These are phyloP conservation scores for Ariopsis seemanni DNA, from an alignment of 2,113 vertebrate species.

Conservation along the genomic window DNA sequence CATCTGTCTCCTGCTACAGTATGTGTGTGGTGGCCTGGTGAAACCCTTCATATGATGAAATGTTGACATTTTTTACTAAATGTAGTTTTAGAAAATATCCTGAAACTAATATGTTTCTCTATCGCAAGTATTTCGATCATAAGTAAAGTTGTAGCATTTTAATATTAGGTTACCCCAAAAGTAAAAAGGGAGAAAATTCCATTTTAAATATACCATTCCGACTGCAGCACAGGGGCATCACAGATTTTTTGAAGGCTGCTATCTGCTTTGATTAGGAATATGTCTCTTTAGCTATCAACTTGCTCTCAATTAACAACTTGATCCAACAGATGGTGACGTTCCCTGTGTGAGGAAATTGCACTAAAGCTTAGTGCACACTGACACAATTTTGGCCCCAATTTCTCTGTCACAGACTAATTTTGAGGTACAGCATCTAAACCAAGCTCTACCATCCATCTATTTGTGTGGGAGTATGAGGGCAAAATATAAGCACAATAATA, in stretches of 20 bases:
- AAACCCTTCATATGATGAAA: neutral
- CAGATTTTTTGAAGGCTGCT: neutral
- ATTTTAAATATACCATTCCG: neutral
- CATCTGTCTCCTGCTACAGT: conserved; percentile 57
- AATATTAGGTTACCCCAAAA: neutral
- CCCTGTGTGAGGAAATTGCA: neutral
- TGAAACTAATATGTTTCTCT: neutral
- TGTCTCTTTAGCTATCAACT: neutral
- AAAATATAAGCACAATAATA: too few species aligned
- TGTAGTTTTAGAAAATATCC: neutral
- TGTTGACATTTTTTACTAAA: neutral
- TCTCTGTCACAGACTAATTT: neutral
- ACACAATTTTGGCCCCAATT: neutral
- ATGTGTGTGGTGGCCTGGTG: neutral
- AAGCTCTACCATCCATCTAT: too few species aligned
- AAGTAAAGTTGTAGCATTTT: neutral
- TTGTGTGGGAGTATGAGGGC: too few species aligned
- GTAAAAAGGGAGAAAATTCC: neutral
- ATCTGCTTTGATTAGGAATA: neutral
- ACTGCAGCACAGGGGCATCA: neutral
- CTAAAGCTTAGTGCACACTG: neutral
- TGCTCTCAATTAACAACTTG: neutral
- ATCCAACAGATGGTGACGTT: neutral
- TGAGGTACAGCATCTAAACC: neutral
- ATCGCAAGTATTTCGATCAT: neutral